phyloP scores from a whole-genome alignment of 2,888 invertebrate genomes.

The Hemistola chrysoprasaria region DNA sequence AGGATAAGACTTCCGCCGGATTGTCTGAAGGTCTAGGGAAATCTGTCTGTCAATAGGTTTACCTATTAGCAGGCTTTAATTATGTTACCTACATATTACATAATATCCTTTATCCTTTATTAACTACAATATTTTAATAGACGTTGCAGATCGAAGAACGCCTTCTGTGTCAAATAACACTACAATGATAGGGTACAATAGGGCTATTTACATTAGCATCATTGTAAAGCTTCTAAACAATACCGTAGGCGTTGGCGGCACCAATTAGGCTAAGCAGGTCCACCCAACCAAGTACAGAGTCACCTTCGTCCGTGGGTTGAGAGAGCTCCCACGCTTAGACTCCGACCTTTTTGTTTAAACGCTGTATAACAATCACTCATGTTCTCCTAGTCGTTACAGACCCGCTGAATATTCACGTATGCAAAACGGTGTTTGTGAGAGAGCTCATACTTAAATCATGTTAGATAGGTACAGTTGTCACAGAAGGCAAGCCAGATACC shows the following conservation, averaged over 20 bases:
- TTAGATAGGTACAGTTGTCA: slow-evolving; percentile 31
- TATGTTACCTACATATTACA: no score
- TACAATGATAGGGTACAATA: slow-evolving; percentile 1
- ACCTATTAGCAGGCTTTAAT: no score
- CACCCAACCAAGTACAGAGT: slow-evolving; percentile 43
- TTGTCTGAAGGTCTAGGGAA: slow-evolving; percentile 50
- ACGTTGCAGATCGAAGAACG: background rate
- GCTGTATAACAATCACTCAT: slow-evolving; percentile 52
- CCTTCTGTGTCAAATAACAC: background rate
- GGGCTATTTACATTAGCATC: slow-evolving; percentile 19
- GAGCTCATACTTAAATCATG: slow-evolving; percentile 45
- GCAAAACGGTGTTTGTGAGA: slow-evolving; percentile 50
- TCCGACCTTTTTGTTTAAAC: slow-evolving; percentile 59
- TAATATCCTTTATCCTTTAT: no score
- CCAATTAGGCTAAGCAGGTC: slow-evolving; percentile 60
- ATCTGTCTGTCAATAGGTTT: slow-evolving; percentile 22
- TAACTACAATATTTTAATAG: background rate
- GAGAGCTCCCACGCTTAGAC: slow-evolving; percentile 62
- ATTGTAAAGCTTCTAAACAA: slow-evolving; percentile 40
- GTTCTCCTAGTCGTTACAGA: slow-evolving; percentile 49
- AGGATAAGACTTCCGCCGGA: slow-evolving; percentile 68
- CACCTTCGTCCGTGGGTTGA: slow-evolving; percentile 57
- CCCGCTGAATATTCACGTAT: slow-evolving; percentile 66
- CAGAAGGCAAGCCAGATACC: slow-evolving; percentile 31
- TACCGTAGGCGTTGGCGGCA: slow-evolving; percentile 53